Evolutionary conservation across 2,888 invertebrate species (phyloP).

Genomic region (Mythimna lalbum): DNA sequence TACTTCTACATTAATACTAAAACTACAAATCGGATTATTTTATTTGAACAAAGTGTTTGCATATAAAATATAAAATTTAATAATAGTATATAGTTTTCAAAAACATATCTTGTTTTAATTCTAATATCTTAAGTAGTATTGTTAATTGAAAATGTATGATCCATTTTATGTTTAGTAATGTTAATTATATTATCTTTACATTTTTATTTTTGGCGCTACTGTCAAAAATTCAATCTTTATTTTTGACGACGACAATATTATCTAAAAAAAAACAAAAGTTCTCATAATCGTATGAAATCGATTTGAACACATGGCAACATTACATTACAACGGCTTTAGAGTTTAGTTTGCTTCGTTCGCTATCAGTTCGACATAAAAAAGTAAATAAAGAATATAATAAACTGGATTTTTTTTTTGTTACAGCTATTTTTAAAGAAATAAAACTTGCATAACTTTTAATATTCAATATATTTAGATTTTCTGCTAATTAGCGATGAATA

Average conservation of each 20-base stretch:
- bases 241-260: not conserved
- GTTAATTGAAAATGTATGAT: not conserved
- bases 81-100: no score
- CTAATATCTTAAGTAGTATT: not conserved
- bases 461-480: no score
- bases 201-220: not conserved
- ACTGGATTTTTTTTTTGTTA: not conserved
- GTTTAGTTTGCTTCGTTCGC: not conserved
- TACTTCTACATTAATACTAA: slow-evolving; percentile 5
- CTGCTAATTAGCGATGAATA: no score
- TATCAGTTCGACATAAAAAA: not conserved
- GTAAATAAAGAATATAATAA: not conserved
- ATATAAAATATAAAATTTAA: no score
- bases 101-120: not conserved
- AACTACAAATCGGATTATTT: not conserved
- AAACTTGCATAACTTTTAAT: no score
- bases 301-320: slow-evolving; percentile 29
- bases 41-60: not conserved
- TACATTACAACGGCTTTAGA: not conserved
- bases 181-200: not conserved
- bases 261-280: not conserved
- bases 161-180: not conserved
- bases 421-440: no score
- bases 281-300: slow-evolving; percentile 5
- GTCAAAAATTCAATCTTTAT: not conserved